Evolutionary conservation across 2,888 invertebrate species (phyloP).

Genomic region (Morpho achilles): DNA sequence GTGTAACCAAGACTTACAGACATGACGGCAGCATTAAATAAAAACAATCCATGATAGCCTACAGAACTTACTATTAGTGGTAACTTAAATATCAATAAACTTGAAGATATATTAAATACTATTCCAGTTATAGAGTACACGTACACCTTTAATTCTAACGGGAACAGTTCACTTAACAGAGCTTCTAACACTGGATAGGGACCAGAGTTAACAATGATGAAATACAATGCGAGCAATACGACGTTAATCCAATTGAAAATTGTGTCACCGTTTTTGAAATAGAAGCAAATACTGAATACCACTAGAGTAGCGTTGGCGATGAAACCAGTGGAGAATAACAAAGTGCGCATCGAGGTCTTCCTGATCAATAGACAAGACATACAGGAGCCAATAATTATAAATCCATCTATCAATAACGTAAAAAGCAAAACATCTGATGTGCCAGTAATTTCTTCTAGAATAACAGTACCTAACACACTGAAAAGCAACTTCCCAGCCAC

Average conservation of each 20-base stretch:
- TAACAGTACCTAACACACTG: conserved; percentile 2
- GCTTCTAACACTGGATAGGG: conserved; percentile 8
- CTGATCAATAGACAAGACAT: conserved; percentile 6
- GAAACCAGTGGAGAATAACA: conserved; percentile 7
- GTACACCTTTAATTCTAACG: conserved; percentile 7
- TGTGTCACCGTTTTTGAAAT: not conserved
- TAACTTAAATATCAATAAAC: not conserved
- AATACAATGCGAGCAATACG: not conserved
- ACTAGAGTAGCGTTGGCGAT: conserved; percentile 1
- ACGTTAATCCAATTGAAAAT: conserved; percentile 4
- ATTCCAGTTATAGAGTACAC: conserved; percentile 1
- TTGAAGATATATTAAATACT: not conserved
- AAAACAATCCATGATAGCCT: conserved; percentile 11
- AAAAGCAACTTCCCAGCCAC: conserved; percentile 22
- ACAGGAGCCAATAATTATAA: not conserved
- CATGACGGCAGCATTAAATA: not conserved
- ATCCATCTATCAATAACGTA: conserved; percentile 6
- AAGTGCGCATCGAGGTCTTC: conserved; percentile 3
- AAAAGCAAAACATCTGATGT: not conserved
- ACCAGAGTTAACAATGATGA: conserved; percentile 3
- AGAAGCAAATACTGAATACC: not conserved
- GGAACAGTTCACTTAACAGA: conserved; percentile 7
- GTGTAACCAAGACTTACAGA: not conserved
- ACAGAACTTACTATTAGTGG: conserved; percentile 26
- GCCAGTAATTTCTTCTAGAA: conserved; percentile 9